Evolutionary conservation across 2,797 vertebrate genomes (phyloP).

Genomic region (Threskiornis aethiopicus): DNA sequence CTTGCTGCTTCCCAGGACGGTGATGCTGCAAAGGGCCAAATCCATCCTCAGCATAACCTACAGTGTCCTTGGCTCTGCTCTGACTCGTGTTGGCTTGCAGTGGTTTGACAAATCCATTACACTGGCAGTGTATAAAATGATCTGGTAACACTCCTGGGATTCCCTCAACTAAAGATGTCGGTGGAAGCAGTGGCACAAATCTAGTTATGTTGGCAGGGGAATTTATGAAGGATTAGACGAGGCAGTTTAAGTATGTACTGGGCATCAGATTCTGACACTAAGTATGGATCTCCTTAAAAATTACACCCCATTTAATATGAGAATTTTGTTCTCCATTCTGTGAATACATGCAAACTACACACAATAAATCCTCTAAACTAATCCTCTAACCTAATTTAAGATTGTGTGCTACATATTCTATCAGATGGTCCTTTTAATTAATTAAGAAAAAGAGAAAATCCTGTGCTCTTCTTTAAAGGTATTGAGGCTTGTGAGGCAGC

Average conservation of each 20-base stretch:
- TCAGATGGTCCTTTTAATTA: slow-evolving; percentile 7
- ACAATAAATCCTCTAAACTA: background rate
- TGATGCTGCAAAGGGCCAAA: background rate
- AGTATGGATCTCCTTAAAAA: slow-evolving; percentile 8
- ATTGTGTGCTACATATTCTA: background rate
- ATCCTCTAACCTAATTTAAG: slow-evolving; percentile 2
- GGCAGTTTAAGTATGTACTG: background rate
- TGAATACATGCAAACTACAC: background rate
- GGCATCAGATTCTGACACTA: background rate
- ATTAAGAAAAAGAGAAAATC: background rate
- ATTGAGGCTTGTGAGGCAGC: background rate
- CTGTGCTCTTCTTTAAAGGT: background rate
- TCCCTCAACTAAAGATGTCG: background rate
- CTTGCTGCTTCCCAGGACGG: background rate
- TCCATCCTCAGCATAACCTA: background rate
- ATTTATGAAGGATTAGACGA: background rate
- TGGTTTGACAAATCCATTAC: background rate
- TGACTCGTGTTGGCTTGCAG: background rate
- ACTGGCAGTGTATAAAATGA: background rate
- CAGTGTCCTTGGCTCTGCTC: background rate
- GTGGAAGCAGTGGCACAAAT: background rate
- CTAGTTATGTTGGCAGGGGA: background rate
- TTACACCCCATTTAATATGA: background rate
- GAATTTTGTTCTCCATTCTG: background rate
- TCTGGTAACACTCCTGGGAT: background rate